Percentiles rank a stretch among this genome's conserved stretches.
These are phyloP conservation scores for Lates calcarifer DNA, from an alignment of 2,113 vertebrate species.

Conservation along the genomic window DNA sequence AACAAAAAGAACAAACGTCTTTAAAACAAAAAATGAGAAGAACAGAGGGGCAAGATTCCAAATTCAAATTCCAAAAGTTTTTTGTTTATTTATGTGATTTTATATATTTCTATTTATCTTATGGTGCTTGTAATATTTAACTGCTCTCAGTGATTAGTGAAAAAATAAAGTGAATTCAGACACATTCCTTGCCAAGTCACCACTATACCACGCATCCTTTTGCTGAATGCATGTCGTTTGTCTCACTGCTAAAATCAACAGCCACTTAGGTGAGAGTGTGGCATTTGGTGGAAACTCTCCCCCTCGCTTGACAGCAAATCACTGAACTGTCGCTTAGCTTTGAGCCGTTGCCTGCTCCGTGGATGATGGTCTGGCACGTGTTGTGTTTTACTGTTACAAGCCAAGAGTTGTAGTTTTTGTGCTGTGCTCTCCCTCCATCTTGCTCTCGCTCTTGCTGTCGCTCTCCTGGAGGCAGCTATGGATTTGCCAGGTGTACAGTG, in stretches of 20 bases:
- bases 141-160: not conserved
- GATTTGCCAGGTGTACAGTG: not conserved
- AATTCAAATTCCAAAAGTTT: not conserved
- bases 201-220: not conserved
- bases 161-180: slow-evolving; percentile 2
- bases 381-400: slow-evolving; percentile 14
- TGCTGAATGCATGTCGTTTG: not conserved
- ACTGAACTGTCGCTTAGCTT: not conserved
- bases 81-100: not conserved
- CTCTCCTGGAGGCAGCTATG: not conserved
- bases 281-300: slow-evolving; percentile 40
- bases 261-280: slow-evolving; percentile 4
- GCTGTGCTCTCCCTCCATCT: not conserved
- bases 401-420: not conserved
- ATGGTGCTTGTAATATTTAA: not conserved
- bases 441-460: too few species aligned
- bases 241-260: not conserved
- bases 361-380: not conserved
- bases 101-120: slow-evolving; percentile 14
- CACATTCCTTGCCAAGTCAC: not conserved
- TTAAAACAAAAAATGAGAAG: not conserved
- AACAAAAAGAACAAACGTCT: not conserved
- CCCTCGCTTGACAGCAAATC: not conserved
- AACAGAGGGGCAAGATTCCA: not conserved
- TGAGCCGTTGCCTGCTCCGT: not conserved